A percentile compares a stretch with the other conserved stretches of the same genome.
Conservation (phyloP, 2,888 invertebrate species). For the Ditylenchus weischeri region DNA sequence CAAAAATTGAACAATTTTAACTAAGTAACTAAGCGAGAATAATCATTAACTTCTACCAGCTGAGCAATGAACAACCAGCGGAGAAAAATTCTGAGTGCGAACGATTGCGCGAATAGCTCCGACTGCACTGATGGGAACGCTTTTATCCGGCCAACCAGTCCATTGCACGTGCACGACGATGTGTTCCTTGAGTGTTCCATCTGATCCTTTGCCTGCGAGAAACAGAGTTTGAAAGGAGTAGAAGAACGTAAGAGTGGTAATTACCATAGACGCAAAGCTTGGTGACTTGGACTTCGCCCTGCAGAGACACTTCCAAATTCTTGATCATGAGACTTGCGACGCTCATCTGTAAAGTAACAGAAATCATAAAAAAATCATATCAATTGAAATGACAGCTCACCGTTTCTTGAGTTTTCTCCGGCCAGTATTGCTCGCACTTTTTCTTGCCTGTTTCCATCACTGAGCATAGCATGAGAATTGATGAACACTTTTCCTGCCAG, state of each 20-base stretch:
- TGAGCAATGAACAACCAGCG: conserved; percentile 46
- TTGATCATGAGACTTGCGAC: conserved; percentile 14
- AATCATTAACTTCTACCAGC: conserved; percentile 30
- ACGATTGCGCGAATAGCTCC: conserved; percentile 39
- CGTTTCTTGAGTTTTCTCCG: conserved; percentile 23
- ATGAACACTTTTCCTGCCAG: conserved; percentile 45
- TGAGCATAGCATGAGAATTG: conserved; percentile 47
- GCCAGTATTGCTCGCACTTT: conserved; percentile 51
- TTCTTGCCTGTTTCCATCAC: conserved; percentile 44
- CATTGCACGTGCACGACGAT: conserved; percentile 45
- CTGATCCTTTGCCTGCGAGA: conserved; percentile 22
- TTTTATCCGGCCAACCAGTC: conserved; percentile 49
- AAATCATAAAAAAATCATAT: background rate
- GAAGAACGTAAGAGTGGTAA: too few relatives aligned
- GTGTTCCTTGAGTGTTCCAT: conserved; percentile 28
- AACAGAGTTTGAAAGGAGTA: background rate
- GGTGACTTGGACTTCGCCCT: conserved; percentile 25
- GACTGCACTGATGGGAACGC: conserved; percentile 41
- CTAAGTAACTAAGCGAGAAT: background rate
- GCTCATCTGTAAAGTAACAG: conserved; percentile 14
- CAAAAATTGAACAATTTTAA: background rate
- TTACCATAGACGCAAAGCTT: conserved; percentile 26
- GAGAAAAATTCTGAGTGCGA: conserved; percentile 29
- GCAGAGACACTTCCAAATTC: conserved; percentile 19
- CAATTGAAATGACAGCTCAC: background rate